Evolutionary conservation across 2,888 invertebrate species (phyloP).

Genomic region (Lycophotia porphyrea): DNA sequence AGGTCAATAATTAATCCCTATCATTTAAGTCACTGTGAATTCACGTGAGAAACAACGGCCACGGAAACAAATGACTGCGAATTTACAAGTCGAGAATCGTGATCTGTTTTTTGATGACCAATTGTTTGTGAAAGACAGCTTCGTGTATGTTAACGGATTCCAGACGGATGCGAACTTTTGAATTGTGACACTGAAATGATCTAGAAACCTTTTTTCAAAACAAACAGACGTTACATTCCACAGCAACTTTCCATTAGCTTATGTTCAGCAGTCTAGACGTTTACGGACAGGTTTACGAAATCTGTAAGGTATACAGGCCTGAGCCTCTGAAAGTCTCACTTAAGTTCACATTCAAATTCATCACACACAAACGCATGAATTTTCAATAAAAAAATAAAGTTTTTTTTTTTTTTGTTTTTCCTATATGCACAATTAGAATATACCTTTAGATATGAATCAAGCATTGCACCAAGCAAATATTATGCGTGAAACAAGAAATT

Average conservation of each 20-base stretch:
- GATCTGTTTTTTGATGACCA: too few relatives aligned
- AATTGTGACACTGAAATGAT: background rate
- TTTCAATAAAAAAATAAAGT: background rate
- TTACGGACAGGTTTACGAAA: background rate
- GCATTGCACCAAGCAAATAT: too few relatives aligned
- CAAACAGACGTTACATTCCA: background rate
- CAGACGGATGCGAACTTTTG: background rate
- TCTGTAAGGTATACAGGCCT: background rate
- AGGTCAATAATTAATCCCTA: too few relatives aligned
- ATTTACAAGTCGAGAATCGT: too few relatives aligned
- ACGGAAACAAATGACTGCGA: too few relatives aligned
- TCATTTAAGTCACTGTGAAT: background rate
- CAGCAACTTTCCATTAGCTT: background rate
- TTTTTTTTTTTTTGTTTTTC: background rate
- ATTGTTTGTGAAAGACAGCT: background rate
- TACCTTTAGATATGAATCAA: too few relatives aligned
- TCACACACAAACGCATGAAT: background rate
- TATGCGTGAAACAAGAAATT: background rate
- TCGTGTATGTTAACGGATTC: background rate
- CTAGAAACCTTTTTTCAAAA: background rate
- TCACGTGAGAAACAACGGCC: too few relatives aligned
- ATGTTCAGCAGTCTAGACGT: background rate
- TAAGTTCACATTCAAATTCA: background rate
- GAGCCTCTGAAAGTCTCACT: background rate
- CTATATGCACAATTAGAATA: too few relatives aligned